Evolutionary conservation across 1,140 invertebrate species (phyloP).

Genomic region (Ceratitis capitata): DNA sequence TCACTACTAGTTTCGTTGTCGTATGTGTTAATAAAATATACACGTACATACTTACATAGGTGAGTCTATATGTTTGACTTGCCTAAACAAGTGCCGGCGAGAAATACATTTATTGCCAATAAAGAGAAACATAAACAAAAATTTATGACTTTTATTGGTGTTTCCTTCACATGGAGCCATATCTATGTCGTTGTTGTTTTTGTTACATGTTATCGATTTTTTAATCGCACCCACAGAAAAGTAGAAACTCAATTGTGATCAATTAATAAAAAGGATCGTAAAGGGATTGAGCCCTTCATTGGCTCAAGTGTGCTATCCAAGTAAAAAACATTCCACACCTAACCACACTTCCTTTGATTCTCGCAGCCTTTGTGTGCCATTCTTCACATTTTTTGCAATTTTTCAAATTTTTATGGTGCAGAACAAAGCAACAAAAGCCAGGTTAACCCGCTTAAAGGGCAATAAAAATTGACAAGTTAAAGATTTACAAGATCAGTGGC

Average conservation of each 20-base stretch:
- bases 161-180: background rate
- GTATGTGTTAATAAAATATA: no score
- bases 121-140: background rate
- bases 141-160: background rate
- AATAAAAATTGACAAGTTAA: conserved; percentile 45
- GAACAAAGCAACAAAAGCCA: background rate
- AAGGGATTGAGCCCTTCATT: no score
- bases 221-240: background rate
- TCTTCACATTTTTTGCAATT: background rate
- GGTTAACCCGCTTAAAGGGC: conserved; percentile 29
- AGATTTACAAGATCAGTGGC: conserved; percentile 33
- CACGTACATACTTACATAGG: background rate
- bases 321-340: background rate
- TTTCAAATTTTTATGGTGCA: background rate
- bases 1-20: no score
- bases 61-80: no score
- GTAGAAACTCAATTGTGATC: background rate
- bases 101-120: background rate
- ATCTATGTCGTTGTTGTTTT: background rate
- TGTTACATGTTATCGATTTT: background rate
- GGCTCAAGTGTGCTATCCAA: conserved; percentile 3
- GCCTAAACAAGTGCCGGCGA: background rate
- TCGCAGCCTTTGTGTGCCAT: background rate
- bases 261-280: background rate
- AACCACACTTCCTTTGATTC: background rate